Base-by-base conservation (phyloP, 35 echinoderm and acorn worm species). In the Holothuria glaberrima region DNA sequence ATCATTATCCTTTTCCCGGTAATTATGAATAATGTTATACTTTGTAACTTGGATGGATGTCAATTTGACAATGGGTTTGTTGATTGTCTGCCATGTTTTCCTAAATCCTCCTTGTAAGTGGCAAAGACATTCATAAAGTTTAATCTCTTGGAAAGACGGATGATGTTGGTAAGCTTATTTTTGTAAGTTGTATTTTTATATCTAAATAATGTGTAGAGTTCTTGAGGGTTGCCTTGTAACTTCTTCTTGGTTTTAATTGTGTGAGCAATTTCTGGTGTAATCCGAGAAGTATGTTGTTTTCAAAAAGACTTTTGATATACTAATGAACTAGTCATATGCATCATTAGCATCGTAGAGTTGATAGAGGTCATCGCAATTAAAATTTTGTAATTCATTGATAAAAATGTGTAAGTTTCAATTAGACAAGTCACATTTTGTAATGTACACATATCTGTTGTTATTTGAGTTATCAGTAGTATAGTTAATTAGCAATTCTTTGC, bases 281-380 rank as follows among this genome's bases (percentile, higher is more conserved):
- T 74, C 20, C 70, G 35, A 14, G 70, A 20, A 74, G 31, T 35
- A 74, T 74, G 70, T 74, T 74, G 35, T 74, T 74, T 3, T 74
- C 70, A 74, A 32, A 74, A 35, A 74, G 70, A 74, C 4, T 29
- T 35, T 5, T 35, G 70, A 74, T 35, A 35, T 38, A 29, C 31
- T 74, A 12, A 74, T 74, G 12, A 54, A 1, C 0, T 54, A 54
- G 0, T 5, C 16, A 17, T 54, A 14, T 5, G 50, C 50, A 54
- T 9, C 5, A 14, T 68, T 68, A 32, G 22, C 64, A 68, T 68
- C 64, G 1, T 19, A 10, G 30, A 68, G n/a, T 22, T 24, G 64
- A 26, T 54, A 54, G 50, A 54, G 50, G 13, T 17, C 16, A 54
- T 54, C 13, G 3, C 50, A 54, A 17, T 54, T 54, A 5, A 54